phyloP scores from a whole-genome alignment of 2,888 invertebrate genomes.

The Sesamia inferens region DNA sequence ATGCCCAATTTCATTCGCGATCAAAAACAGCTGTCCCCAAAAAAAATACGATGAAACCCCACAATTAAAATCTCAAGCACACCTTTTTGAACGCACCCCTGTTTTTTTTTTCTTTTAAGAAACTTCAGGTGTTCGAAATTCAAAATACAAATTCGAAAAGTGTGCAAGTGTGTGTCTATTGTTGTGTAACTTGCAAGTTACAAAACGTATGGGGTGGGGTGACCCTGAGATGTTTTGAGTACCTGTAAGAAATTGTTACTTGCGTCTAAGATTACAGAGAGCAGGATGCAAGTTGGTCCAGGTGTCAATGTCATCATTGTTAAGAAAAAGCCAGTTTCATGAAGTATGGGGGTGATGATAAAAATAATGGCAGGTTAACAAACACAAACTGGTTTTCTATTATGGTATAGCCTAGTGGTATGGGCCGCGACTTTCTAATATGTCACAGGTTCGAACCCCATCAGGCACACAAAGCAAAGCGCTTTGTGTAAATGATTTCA shows the following conservation, averaged over 20 bases:
- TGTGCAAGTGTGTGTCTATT: slow-evolving; percentile 48
- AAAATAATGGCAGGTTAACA: slow-evolving; percentile 24
- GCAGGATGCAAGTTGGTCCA: slow-evolving; percentile 25
- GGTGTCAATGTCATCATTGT: slow-evolving; percentile 15
- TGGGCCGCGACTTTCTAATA: too few species aligned
- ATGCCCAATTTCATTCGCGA: background rate
- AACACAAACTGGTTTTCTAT: background rate
- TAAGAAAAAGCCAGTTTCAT: slow-evolving; percentile 11
- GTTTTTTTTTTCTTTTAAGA: slow-evolving; percentile 3
- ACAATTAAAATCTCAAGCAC: slow-evolving; percentile 12
- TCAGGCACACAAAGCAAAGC: too few species aligned
- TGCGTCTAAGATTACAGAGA: background rate
- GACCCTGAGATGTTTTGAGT: slow-evolving; percentile 7
- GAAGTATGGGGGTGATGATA: background rate
- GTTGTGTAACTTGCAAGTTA: slow-evolving; percentile 13
- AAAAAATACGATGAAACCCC: slow-evolving; percentile 7
- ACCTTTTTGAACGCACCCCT: slow-evolving; percentile 38
- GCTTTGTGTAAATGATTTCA: too few species aligned
- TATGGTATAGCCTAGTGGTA: too few species aligned
- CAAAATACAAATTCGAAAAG: background rate
- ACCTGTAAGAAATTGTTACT: slow-evolving; percentile 29
- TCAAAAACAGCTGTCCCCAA: slow-evolving; percentile 27
- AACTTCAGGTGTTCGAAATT: slow-evolving; percentile 42
- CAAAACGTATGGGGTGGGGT: slow-evolving; percentile 17
- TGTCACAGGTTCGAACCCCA: too few species aligned